phyloP scores from a whole-genome alignment of 2,888 invertebrate species.

The Tuberolachnus salignus region DNA sequence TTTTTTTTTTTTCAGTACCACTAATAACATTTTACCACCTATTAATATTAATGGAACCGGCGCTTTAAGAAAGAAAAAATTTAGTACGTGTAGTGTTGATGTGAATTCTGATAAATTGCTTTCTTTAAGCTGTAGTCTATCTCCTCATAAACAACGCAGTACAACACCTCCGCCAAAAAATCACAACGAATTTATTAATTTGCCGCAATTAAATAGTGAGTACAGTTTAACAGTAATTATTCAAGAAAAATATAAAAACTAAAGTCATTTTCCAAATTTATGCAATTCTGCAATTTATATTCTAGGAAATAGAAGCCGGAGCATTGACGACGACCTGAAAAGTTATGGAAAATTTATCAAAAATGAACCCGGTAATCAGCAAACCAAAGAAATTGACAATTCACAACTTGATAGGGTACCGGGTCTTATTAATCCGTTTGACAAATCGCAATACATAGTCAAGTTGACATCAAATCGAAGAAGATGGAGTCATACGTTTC shows the following conservation, averaged over 20 bases:
- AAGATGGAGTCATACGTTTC: conserved; percentile 98
- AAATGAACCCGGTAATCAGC: neutral
- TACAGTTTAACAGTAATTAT: neutral
- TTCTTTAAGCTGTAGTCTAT: conserved; percentile 43
- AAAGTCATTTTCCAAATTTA: neutral
- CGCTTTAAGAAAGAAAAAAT: conserved; percentile 29
- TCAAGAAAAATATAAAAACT: neutral
- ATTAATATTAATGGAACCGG: neutral
- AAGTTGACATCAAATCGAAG: conserved; percentile 93
- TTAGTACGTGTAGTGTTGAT: conserved; percentile 48
- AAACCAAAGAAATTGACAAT: neutral
- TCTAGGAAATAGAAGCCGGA: conserved; percentile 42
- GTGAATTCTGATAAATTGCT: conserved; percentile 27
- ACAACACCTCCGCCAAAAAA: conserved; percentile 49
- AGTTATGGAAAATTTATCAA: neutral
- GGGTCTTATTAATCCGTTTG: conserved; percentile 95
- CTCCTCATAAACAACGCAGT: conserved; percentile 47
- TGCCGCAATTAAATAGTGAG: conserved; percentile 28
- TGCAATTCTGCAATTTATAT: neutral
- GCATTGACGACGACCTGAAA: conserved; percentile 29
- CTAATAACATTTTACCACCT: conserved; percentile 17
- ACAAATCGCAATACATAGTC: conserved; percentile 95
- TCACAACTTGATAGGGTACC: conserved; percentile 67
- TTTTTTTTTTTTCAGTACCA: neutral
- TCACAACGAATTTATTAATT: conserved; percentile 11